phyloP scores from a whole-genome alignment of 35 echinoderm and acorn worm genomes.

The Lytechinus pictus region DNA sequence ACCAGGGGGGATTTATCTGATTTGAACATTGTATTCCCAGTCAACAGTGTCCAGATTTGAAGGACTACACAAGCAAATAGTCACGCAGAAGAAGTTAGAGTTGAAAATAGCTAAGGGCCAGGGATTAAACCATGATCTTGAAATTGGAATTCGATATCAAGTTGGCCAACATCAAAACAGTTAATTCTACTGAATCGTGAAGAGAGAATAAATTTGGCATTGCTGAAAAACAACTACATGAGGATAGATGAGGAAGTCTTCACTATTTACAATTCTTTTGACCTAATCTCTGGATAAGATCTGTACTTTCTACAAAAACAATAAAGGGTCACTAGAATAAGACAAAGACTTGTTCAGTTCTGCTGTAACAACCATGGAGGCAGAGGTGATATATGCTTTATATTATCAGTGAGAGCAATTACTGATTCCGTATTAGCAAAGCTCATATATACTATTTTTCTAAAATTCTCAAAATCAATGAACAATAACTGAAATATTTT shows the following conservation, averaged over 20 bases:
- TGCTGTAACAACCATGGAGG: too few relatives aligned
- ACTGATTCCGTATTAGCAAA: too few relatives aligned
- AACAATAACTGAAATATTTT: too few relatives aligned
- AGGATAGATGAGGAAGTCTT: neutral
- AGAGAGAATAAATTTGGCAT: neutral
- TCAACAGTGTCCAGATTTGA: constrained; percentile 21
- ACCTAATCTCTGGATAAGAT: neutral
- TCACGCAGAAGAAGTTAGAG: neutral
- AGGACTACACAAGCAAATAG: constrained; percentile 28
- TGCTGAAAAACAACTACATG: neutral
- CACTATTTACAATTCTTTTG: neutral
- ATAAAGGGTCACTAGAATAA: neutral
- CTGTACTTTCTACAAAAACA: neutral
- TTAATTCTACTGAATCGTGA: neutral
- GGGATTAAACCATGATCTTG: constrained; percentile 10
- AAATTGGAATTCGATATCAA: neutral
- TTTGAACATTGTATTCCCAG: constrained; percentile 30
- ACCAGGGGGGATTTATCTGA: constrained; percentile 6
- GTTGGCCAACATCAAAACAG: neutral
- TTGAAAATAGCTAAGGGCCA: constrained; percentile 11
- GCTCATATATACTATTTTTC: too few relatives aligned
- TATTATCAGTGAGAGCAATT: too few relatives aligned
- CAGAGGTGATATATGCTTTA: too few relatives aligned
- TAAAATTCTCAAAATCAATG: too few relatives aligned
- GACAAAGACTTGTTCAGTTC: neutral